phyloP scores from a whole-genome alignment of 2,888 invertebrate genomes.

The Noctua fimbriata region DNA sequence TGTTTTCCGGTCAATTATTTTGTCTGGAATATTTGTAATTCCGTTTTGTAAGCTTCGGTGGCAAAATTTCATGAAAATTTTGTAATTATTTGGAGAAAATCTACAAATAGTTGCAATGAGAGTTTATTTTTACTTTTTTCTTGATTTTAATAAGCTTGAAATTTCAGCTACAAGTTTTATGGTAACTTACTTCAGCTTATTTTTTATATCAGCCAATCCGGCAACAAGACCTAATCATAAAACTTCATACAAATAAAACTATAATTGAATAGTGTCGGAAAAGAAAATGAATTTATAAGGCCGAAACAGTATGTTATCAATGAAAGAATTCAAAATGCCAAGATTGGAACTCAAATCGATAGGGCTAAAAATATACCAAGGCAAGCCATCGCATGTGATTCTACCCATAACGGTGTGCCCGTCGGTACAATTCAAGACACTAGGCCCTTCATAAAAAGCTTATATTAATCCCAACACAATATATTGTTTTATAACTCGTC shows the following conservation, averaged over 20 bases:
- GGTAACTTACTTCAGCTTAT: not conserved
- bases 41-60: conserved; percentile 36
- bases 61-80: conserved; percentile 36
- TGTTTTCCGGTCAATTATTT: conserved; percentile 58
- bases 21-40: conserved; percentile 53
- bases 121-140: conserved; percentile 8
- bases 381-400: not conserved
- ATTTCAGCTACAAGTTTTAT: not conserved
- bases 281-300: not conserved
- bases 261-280: not conserved
- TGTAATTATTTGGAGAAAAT: conserved; percentile 37
- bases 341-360: conserved; percentile 7
- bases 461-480: conserved; percentile 59
- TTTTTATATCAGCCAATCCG: not conserved
- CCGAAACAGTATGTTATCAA: not conserved
- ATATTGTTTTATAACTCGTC: conserved; percentile 74
- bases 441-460: conserved; percentile 30
- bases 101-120: not conserved
- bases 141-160: conserved; percentile 20
- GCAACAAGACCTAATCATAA: not conserved
- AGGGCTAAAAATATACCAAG: conserved; percentile 6
- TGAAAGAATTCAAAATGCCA: not conserved
- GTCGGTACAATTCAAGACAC: conserved; percentile 33
- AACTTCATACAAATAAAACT: not conserved
- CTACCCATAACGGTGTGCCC: not conserved